Conservation (phyloP, 2,113 vertebrate genomes). For the Cranoglanis bouderius region DNA sequence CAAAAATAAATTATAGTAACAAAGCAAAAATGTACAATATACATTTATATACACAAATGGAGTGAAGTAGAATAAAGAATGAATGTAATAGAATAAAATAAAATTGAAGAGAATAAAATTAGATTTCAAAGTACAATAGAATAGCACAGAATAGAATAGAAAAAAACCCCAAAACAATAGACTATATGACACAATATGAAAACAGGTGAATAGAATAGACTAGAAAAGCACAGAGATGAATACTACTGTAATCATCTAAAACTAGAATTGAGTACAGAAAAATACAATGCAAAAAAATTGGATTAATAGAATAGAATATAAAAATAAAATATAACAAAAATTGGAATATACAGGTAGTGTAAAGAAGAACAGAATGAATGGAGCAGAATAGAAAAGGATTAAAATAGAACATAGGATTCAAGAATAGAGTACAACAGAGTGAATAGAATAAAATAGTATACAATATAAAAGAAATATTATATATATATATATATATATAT, state of each 20-base stretch:
- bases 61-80: background rate
- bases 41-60: background rate
- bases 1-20: background rate
- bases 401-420: background rate
- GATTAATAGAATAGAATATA: background rate
- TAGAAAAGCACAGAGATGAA: background rate
- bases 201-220: background rate
- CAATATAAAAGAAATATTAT: background rate
- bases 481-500: too few species aligned
- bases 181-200: background rate
- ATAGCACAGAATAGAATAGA: background rate
- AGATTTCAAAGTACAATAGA: too few species aligned
- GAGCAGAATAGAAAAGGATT: background rate
- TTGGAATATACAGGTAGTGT: background rate
- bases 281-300: background rate
- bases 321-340: background rate
- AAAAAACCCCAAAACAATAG: background rate
- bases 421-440: background rate
- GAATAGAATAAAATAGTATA: background rate
- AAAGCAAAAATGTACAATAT: too few species aligned
- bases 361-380: background rate
- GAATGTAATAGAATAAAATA: background rate
- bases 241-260: background rate
- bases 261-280: background rate
- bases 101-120: background rate